phyloP scores from a whole-genome alignment of 1,140 invertebrate genomes.

The Liolophura sinensis region DNA sequence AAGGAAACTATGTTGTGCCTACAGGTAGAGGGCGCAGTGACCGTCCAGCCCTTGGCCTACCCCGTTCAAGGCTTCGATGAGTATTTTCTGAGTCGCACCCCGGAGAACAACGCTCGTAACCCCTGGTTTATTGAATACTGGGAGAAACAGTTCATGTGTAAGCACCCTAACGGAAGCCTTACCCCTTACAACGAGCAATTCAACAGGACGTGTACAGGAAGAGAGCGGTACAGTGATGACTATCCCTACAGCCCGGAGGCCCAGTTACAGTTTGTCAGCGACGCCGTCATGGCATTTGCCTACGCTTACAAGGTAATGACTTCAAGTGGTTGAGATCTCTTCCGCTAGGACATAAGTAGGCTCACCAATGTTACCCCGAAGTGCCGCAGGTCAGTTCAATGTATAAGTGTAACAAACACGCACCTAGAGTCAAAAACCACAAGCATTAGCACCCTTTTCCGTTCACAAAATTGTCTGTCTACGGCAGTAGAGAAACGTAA shows the following conservation, averaged over 20 bases:
- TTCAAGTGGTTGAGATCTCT: too few species aligned
- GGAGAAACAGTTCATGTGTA: slow-evolving; percentile 69
- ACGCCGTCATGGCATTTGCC: slow-evolving; percentile 85
- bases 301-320: slow-evolving; percentile 63
- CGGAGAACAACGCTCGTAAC: slow-evolving; percentile 48
- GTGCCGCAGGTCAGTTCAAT: too few species aligned
- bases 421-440: too few species aligned
- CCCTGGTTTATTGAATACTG: slow-evolving; percentile 83
- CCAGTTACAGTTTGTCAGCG: slow-evolving; percentile 86
- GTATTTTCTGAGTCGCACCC: slow-evolving; percentile 52
- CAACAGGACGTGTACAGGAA: slow-evolving; percentile 38
- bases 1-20: slow-evolving; percentile 4
- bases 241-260: slow-evolving; percentile 74
- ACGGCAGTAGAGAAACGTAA: too few species aligned
- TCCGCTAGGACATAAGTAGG: too few species aligned
- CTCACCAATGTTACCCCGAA: too few species aligned
- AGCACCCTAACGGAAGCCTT: slow-evolving; percentile 58
- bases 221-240: slow-evolving; percentile 25
- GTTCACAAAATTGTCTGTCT: too few species aligned
- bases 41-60: slow-evolving; percentile 67
- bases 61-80: slow-evolving; percentile 62
- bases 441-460: too few species aligned
- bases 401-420: too few species aligned
- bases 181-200: slow-evolving; percentile 46
- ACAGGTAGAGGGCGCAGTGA: slow-evolving; percentile 74